Evolutionary conservation across 1,140 invertebrate species (phyloP).

Genomic region (Caenorhabditis latens): DNA sequence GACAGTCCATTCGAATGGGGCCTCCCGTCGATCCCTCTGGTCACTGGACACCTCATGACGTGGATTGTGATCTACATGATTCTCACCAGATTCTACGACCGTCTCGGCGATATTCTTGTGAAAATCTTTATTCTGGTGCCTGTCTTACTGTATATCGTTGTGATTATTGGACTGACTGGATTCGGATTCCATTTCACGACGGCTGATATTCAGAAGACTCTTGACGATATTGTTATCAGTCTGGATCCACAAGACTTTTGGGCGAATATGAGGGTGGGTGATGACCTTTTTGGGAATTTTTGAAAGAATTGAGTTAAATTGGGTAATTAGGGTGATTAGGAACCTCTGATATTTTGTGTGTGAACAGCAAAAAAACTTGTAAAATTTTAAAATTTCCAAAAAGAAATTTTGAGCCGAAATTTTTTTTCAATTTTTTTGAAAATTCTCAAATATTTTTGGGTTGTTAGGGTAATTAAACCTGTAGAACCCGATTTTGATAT

Average conservation of each 20-base stretch:
- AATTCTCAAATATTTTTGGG: too few species aligned
- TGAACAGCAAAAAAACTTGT: too few species aligned
- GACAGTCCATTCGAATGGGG: constrained; percentile 39
- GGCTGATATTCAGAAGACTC: not conserved
- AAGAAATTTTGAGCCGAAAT: too few species aligned
- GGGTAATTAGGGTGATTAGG: too few species aligned
- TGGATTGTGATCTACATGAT: constrained; percentile 52
- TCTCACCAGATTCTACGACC: constrained; percentile 53
- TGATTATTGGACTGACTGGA: constrained; percentile 47
- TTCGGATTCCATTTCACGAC: constrained; percentile 56
- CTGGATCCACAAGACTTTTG: constrained; percentile 33
- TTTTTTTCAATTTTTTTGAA: too few species aligned
- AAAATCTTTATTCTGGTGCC: constrained; percentile 37
- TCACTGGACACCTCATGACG: constrained; percentile 55
- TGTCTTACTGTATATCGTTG: constrained; percentile 2
- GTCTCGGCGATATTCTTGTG: constrained; percentile 25
- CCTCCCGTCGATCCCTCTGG: constrained; percentile 56
- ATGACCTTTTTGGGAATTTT: not conserved
- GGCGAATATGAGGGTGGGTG: constrained; percentile 32
- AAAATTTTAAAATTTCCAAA: too few species aligned
- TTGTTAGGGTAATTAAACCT: too few species aligned
- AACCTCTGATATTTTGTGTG: too few species aligned
- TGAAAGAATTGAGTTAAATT: too few species aligned
- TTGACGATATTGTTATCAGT: not conserved
- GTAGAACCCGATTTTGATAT: too few species aligned